Percentiles rank a stretch among this genome's conserved stretches.
Conservation (phyloP, 1,140 invertebrate species). For the Vollenhovia emeryi region DNA sequence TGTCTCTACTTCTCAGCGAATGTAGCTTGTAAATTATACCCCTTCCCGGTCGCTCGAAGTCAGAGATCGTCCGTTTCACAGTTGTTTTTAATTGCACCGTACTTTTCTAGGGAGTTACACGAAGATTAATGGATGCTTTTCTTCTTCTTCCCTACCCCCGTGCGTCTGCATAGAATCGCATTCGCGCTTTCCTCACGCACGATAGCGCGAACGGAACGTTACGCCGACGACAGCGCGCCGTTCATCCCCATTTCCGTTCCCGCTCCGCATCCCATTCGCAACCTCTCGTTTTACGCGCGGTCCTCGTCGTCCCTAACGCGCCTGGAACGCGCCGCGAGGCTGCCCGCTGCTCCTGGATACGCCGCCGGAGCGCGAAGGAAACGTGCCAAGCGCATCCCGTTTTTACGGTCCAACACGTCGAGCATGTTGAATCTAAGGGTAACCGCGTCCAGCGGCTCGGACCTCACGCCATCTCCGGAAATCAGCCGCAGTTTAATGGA, state of each 20-base stretch:
- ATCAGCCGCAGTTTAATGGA: neutral
- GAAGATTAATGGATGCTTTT: constrained; percentile 70
- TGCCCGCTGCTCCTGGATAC: neutral
- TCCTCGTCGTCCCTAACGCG: neutral
- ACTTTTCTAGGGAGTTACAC: neutral
- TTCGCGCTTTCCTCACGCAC: constrained; percentile 75
- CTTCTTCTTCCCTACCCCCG: constrained; percentile 72
- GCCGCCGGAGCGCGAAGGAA: neutral
- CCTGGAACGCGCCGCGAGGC: constrained; percentile 4
- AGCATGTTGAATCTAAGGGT: constrained; percentile 6
- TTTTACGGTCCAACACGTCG: constrained; percentile 7
- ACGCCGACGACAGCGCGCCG: constrained; percentile 76
- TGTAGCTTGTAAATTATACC: neutral
- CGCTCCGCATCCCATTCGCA: constrained; percentile 50
- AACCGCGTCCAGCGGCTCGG: neutral
- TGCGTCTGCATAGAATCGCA: constrained; percentile 77
- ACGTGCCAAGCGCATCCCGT: constrained; percentile 13
- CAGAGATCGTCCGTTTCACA: neutral
- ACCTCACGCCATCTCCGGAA: constrained; percentile 3
- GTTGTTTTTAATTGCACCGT: neutral
- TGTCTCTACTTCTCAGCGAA: neutral
- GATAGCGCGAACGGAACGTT: constrained; percentile 74
- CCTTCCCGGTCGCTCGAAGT: neutral
- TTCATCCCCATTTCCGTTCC: constrained; percentile 48
- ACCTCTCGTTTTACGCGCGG: neutral